A percentile compares a stretch with the other conserved stretches of the same genome.
phyloP scores from a whole-genome alignment of 1,140 invertebrate genomes.

The Leptopilina clavipes region DNA sequence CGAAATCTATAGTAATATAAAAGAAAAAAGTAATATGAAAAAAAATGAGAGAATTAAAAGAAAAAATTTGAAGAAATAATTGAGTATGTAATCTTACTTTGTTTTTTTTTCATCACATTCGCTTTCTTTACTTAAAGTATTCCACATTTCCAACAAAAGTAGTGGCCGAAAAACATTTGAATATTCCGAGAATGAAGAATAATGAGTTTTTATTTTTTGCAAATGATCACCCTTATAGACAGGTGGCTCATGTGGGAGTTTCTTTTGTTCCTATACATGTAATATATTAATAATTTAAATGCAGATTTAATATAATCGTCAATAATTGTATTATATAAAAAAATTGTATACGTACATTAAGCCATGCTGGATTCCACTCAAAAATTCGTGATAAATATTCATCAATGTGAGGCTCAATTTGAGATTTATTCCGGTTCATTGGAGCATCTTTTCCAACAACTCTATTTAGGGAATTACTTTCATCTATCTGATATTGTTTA shows the following conservation, averaged over 20 bases:
- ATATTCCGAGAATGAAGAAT: background rate
- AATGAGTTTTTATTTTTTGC: background rate
- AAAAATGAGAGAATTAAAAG: background rate
- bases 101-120: background rate
- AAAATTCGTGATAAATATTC: slow-evolving; percentile 27
- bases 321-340: too few species aligned
- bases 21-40: background rate
- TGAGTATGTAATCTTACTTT: background rate
- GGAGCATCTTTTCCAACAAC: slow-evolving; percentile 23
- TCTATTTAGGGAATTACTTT: background rate
- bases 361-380: slow-evolving; percentile 1
- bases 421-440: background rate
- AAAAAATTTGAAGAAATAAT: background rate
- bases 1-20: background rate
- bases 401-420: background rate
- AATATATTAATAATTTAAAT: background rate
- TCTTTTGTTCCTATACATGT: slow-evolving; percentile 1
- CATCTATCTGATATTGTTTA: background rate
- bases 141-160: slow-evolving; percentile 19
- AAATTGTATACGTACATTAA: background rate
- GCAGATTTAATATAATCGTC: background rate
- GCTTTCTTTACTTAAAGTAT: slow-evolving; percentile 8
- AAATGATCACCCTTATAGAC: background rate
- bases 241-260: background rate
- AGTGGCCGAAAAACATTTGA: background rate